A percentile compares a stretch with the other conserved stretches of the same genome.
These are phyloP conservation scores for Meda fulgida DNA, from an alignment of 2,797 vertebrate genomes.

Conservation along the genomic window DNA sequence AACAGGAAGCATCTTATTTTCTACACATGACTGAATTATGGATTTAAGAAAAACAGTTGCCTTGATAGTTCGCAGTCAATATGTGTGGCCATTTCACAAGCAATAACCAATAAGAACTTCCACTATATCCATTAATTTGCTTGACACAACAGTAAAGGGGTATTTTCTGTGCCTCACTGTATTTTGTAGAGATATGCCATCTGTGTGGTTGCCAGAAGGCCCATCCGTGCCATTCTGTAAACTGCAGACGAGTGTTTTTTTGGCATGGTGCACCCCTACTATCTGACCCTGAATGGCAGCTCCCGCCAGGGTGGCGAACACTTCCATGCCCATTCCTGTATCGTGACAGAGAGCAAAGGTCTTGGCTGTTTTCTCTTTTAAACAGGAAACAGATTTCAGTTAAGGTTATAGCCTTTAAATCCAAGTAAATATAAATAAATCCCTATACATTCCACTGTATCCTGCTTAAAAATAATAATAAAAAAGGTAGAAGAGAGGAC, in stretches of 20 bases:
- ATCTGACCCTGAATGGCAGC: constrained; percentile 74
- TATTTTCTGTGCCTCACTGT: constrained; percentile 53
- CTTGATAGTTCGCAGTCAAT: not conserved
- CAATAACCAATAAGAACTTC: not conserved
- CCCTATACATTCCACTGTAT: not conserved
- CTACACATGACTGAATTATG: not conserved
- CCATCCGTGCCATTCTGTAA: constrained; percentile 48
- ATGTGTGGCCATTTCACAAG: not conserved
- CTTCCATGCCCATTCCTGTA: constrained; percentile 74
- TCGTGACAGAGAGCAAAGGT: not conserved
- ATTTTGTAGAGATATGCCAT: constrained; percentile 53
- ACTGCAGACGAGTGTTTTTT: constrained; percentile 55
- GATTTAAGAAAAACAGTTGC: not conserved
- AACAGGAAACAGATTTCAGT: not conserved
- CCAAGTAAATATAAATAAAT: not conserved
- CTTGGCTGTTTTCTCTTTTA: not conserved
- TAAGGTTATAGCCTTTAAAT: not conserved
- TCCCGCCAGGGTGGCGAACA: constrained; percentile 67
- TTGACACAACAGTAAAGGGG: not conserved
- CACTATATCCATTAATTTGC: not conserved
- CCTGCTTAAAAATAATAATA: not conserved
- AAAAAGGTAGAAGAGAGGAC: not conserved
- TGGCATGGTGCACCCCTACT: constrained; percentile 70
- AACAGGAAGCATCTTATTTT: not conserved
- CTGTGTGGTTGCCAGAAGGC: constrained; percentile 31